Conservation (phyloP, 2,888 invertebrate genomes). For the Ischnus inquisitorius region DNA sequence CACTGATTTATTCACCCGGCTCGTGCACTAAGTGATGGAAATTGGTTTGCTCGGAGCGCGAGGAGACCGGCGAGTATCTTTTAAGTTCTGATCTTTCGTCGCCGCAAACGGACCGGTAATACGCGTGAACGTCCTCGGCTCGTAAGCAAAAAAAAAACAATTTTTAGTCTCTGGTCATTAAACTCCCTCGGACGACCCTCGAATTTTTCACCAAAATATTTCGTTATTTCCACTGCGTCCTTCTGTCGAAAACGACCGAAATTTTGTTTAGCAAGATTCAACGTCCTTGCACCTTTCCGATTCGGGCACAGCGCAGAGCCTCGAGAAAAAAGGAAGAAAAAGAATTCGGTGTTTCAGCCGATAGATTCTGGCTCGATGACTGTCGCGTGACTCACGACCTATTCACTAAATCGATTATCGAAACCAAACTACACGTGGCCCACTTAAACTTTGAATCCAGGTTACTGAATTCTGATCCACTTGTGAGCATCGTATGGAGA, state of each 20-base stretch:
- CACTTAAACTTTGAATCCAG: constrained; percentile 50
- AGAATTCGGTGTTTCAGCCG: not conserved
- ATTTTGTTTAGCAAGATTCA: constrained; percentile 5
- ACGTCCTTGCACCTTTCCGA: constrained; percentile 41
- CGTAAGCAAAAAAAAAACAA: constrained; percentile 18
- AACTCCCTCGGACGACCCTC: not conserved
- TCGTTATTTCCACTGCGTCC: not conserved
- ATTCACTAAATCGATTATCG: constrained; percentile 64
- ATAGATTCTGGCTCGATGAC: not conserved
- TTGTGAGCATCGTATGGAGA: constrained; percentile 5
- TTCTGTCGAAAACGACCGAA: not conserved
- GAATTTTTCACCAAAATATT: not conserved
- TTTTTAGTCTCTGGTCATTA: constrained; percentile 7
- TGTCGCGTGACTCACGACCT: constrained; percentile 18
- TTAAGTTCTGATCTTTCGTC: constrained; percentile 14
- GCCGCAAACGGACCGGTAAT: constrained; percentile 57
- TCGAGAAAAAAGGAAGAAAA: not conserved
- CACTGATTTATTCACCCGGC: not conserved
- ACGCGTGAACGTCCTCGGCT: constrained; percentile 50
- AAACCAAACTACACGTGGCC: constrained; percentile 46
- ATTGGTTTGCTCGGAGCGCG: not conserved
- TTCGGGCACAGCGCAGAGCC: not conserved
- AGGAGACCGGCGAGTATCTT: not conserved
- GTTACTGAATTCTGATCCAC: constrained; percentile 43
- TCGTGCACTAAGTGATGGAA: constrained; percentile 26